Percentiles rank a stretch among this genome's conserved stretches.
phyloP scores from a whole-genome alignment of 2,113 vertebrate species.

The Esox niger region DNA sequence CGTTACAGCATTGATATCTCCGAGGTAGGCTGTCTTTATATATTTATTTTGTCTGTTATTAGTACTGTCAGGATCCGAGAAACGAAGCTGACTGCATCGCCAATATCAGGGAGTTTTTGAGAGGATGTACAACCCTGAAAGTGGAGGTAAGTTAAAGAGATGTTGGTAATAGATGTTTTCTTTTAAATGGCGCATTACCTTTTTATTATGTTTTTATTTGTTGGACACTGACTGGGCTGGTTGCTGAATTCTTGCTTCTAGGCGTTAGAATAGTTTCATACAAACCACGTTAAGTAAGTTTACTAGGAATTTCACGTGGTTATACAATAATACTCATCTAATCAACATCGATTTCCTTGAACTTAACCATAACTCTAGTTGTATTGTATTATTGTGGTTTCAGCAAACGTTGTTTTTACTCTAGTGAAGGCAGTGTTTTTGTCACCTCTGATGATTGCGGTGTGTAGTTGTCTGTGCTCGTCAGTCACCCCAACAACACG shows the following conservation, averaged over 20 bases:
- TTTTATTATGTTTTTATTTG: no score
- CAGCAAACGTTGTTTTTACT: neutral
- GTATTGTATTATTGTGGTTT: slow-evolving; percentile 17
- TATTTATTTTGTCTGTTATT: slow-evolving; percentile 45
- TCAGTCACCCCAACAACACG: slow-evolving; percentile 33
- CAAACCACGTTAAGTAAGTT: no score
- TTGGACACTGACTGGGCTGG: neutral
- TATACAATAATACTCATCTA: no score
- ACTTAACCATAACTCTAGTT: neutral
- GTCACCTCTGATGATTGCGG: slow-evolving; percentile 11
- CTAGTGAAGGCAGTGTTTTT: slow-evolving; percentile 20
- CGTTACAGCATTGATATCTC: neutral
- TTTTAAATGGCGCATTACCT: neutral
- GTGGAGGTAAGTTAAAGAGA: slow-evolving; percentile 83
- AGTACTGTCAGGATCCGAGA: slow-evolving; percentile 89
- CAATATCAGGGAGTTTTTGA: slow-evolving; percentile 91
- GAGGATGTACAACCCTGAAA: slow-evolving; percentile 82
- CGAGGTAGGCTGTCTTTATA: slow-evolving; percentile 41
- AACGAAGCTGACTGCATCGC: slow-evolving; percentile 83
- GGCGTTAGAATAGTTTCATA: no score
- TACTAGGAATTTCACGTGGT: no score
- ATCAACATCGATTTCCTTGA: no score
- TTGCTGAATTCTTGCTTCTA: neutral
- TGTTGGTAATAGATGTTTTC: neutral
- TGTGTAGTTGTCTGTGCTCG: slow-evolving; percentile 33